Percentiles rank a stretch among this genome's conserved stretches.
phyloP scores from a whole-genome alignment of 1,140 invertebrate species.

The Drosophila nebulosa region DNA sequence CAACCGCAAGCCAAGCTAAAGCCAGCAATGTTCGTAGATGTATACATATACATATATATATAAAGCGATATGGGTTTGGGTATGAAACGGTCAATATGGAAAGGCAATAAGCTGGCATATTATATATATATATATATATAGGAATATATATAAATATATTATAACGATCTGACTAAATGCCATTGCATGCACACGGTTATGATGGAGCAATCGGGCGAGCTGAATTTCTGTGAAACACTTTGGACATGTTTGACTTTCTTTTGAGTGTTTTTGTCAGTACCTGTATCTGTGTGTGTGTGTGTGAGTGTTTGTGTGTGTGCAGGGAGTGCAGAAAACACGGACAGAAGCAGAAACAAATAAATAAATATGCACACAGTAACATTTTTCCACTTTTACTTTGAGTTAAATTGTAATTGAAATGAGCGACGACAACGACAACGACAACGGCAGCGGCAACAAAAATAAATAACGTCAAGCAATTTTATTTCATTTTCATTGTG shows the following conservation, averaged over 20 bases:
- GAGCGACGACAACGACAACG: constrained; percentile 19
- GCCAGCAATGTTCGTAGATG: constrained; percentile 29
- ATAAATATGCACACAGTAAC: constrained; percentile 15
- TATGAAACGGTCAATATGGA: constrained; percentile 19
- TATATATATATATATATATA: constrained; percentile 11
- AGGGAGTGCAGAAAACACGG: not conserved
- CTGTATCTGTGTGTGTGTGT: no score
- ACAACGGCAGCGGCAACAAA: constrained; percentile 14
- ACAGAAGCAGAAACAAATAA: not conserved
- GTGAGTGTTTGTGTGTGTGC: no score
- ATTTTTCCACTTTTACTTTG: constrained; percentile 65
- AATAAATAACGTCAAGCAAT: constrained; percentile 37
- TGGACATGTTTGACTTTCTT: constrained; percentile 13
- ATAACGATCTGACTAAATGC: constrained; percentile 55
- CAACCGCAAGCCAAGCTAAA: constrained; percentile 46
- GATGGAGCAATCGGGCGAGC: constrained; percentile 12
- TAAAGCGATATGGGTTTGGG: constrained; percentile 38
- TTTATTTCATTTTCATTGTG: constrained; percentile 48
- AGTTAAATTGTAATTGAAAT: constrained; percentile 53
- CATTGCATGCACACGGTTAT: constrained; percentile 35
- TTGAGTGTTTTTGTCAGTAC: not conserved
- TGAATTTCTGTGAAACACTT: not conserved
- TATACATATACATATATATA: constrained; percentile 29
- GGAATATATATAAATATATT: constrained; percentile 32
- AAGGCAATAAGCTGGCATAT: constrained; percentile 5